These are phyloP conservation scores for Oreamnos americanus DNA, from an alignment of 2,113 vertebrate genomes.

Conservation along the genomic window DNA sequence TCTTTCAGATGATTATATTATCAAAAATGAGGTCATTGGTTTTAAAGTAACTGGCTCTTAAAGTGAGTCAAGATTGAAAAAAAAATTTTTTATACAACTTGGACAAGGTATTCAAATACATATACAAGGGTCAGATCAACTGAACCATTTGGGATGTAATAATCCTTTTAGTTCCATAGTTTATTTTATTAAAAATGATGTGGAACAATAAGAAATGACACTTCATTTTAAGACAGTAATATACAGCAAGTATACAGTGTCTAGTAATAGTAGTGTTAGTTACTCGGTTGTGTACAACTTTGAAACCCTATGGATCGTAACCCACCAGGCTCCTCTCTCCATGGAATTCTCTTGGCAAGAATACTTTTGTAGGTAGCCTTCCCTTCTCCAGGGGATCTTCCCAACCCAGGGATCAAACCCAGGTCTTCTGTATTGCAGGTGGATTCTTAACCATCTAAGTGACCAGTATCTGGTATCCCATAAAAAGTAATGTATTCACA, in stretches of 20 bases:
- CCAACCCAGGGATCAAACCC: background rate
- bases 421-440: background rate
- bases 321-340: background rate
- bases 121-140: background rate
- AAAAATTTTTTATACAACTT: background rate
- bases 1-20: background rate
- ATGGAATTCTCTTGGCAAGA: background rate
- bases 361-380: background rate
- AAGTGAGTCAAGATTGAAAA: background rate
- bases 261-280: background rate
- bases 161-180: background rate
- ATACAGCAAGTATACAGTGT: background rate
- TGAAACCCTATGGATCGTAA: background rate
- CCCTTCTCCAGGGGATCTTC: background rate
- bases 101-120: background rate
- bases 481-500: background rate
- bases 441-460: background rate
- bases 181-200: constrained; percentile 10
- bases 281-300: background rate
- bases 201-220: background rate
- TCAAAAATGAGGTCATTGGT: background rate
- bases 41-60: background rate
- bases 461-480: background rate
- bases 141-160: background rate
- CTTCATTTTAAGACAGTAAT: background rate